A percentile compares a stretch with the other conserved stretches of the same genome.
Evolutionary conservation across 2,113 vertebrate genomes (phyloP).

Genomic region (Leuciscus idus): DNA sequence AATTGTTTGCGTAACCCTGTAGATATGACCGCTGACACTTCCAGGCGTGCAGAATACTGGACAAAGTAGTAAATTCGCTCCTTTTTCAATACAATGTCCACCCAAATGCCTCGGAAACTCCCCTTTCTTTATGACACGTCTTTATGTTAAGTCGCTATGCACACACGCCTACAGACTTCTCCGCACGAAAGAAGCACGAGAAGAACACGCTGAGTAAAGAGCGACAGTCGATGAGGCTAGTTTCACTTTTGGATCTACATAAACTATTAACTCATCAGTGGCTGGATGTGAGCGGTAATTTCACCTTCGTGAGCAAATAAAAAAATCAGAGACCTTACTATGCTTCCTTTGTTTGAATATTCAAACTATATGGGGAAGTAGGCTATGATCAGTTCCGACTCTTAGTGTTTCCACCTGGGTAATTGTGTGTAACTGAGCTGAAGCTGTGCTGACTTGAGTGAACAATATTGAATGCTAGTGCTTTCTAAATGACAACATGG

Average conservation of each 20-base stretch:
- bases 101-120: constrained; percentile 28
- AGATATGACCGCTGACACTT: not conserved
- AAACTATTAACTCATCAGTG: too few relatives aligned
- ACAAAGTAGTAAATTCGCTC: not conserved
- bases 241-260: constrained; percentile 2
- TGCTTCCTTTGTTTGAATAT: not conserved
- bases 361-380: not conserved
- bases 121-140: constrained; percentile 20
- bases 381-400: too few relatives aligned
- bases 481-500: too few relatives aligned
- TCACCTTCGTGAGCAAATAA: too few relatives aligned
- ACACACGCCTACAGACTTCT: not conserved
- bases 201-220: not conserved
- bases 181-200: too few relatives aligned
- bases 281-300: not conserved
- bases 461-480: too few relatives aligned
- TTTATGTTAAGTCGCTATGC: not conserved
- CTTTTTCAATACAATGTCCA: constrained; percentile 33
- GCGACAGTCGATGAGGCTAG: not conserved
- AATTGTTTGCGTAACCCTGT: not conserved
- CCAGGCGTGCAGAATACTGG: constrained; percentile 5
- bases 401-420: not conserved
- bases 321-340: not conserved
- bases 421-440: too few relatives aligned
- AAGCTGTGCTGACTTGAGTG: too few relatives aligned